Conservation (phyloP, 2,113 vertebrate species). For the Indri indri region DNA sequence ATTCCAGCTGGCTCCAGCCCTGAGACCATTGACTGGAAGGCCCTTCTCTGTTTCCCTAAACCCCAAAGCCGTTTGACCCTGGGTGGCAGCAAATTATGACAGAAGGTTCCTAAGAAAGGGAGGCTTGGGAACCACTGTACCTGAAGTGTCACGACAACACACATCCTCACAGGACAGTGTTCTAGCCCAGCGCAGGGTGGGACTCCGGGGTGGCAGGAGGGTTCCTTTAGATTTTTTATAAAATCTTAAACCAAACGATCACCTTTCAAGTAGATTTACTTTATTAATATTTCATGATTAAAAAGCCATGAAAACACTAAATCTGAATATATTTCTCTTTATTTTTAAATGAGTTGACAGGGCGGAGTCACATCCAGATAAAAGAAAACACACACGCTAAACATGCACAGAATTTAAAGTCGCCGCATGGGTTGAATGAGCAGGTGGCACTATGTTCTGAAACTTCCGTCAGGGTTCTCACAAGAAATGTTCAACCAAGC, state of each 20-base stretch:
- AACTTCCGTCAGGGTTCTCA: neutral
- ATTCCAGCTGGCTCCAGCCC: neutral
- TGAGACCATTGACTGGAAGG: neutral
- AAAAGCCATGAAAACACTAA: neutral
- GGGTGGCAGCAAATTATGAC: rapidly evolving
- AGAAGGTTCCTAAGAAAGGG: neutral
- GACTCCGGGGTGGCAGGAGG: rapidly evolving
- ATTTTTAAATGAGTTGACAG: neutral
- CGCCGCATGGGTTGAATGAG: neutral
- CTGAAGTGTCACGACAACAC: neutral
- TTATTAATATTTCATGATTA: neutral
- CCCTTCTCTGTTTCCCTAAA: neutral
- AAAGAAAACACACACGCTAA: neutral
- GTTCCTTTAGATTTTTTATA: neutral
- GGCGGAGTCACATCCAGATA: neutral
- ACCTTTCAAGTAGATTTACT: neutral
- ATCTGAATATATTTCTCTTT: neutral
- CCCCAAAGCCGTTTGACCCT: neutral
- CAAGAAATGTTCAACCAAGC: neutral
- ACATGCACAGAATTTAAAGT: neutral
- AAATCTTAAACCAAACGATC: neutral
- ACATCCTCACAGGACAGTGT: rapidly evolving
- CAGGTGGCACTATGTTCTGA: neutral
- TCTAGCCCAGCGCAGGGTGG: rapidly evolving
- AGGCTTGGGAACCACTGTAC: rapidly evolving